Conservation (phyloP, 2,113 vertebrate species). For the Melanerpes aurifrons region DNA sequence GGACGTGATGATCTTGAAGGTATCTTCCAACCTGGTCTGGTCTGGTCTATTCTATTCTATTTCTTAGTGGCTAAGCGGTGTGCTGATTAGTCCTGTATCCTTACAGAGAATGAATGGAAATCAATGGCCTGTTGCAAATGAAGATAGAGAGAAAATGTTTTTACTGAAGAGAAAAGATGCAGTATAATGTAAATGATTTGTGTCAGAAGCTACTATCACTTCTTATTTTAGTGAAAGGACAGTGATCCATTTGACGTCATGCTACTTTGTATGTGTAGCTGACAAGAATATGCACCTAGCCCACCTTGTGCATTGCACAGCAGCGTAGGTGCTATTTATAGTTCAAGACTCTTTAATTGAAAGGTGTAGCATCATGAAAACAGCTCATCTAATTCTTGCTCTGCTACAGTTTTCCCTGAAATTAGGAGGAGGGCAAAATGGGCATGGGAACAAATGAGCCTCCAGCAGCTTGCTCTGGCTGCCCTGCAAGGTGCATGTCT, state of each 20-base stretch:
- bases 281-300: not conserved
- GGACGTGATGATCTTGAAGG: no score
- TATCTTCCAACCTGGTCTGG: no score
- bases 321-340: not conserved
- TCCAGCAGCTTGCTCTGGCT: not conserved
- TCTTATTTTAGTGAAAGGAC: not conserved
- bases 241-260: not conserved
- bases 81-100: not conserved
- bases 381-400: not conserved
- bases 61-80: not conserved
- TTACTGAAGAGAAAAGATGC: not conserved
- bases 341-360: not conserved
- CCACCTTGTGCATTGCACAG: not conserved
- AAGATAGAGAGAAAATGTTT: conserved; percentile 3
- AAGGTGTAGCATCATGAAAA: not conserved
- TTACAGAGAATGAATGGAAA: not conserved
- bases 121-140: not conserved
- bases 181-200: not conserved
- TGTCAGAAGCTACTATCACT: not conserved
- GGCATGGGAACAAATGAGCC: not conserved
- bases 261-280: not conserved
- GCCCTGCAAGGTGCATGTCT: fast-evolving
- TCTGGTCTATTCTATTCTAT: not conserved
- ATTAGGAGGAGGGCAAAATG: not conserved
- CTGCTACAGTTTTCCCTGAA: not conserved